Evolutionary conservation across 2,888 invertebrate species (phyloP), one percentile per base, ranked within the genome.

Genomic region (Meganola albula): DNA sequence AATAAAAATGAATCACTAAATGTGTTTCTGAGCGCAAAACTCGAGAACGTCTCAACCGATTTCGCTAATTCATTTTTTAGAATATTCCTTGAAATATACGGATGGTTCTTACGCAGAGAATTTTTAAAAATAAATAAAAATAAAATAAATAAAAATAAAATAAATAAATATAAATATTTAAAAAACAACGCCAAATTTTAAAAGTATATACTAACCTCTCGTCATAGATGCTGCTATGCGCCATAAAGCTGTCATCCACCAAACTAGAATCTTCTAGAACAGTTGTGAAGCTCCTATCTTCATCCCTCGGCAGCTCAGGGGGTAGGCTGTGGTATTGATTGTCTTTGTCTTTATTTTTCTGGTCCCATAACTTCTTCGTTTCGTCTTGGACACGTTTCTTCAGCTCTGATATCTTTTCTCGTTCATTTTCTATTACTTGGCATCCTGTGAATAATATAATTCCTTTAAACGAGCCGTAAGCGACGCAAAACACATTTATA

Each of bases 381-480:
- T 97, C 96, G 66, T 95, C 93, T 60, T 96, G 96, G 0, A 93
- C 95, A 26, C 93, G 88, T 49, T 94, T 90, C 63, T 96, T 96
- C 33, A 97, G 75, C 59, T 95, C 96, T 39, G 92, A 90, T 50
- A 97, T 94, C 57, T 96, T 91, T 52, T 95, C 92, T 21, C 95
- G 88, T 74, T 97, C 96, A 65, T 96, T 93, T 65, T 96, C 96
- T 58, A 97, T 96, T 43, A 97, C 94, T 87, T 94, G 93, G 54
- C 94, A 94, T 40, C 96, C 96, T 96, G 64, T 12, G 21, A 10
- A 14, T 29, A 11, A 14, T 13, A 8, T 12, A 24, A 3, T 12
- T 13, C n/a, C n/a, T n/a, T n/a, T n/a, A n/a, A n/a, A n/a, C n/a
- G n/a, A n/a, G n/a, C n/a, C n/a, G n/a, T n/a, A n/a, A n/a, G n/a